Evolutionary conservation across 2,113 vertebrate species (phyloP), one percentile per base, ranked within the genome.

Genomic region (Gallinago media): DNA sequence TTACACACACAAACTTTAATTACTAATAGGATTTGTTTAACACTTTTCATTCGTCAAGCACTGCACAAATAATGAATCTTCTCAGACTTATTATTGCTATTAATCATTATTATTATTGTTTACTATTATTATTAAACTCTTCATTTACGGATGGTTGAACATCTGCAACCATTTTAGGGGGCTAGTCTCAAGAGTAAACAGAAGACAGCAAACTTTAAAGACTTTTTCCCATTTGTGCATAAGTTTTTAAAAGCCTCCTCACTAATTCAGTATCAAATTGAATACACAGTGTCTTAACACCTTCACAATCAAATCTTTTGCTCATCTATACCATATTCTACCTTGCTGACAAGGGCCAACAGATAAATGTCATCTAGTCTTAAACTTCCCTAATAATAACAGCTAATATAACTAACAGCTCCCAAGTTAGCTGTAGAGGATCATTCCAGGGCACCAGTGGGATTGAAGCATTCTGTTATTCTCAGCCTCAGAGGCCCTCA

Each of bases 91-190:
- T 44, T 92, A 75, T 44, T 88, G 68, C 32, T 54, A 63, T 75
- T 94, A 58, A 66, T 76, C 73, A 76, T 79, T 72, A 40, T 88
- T 88, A 52, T 67, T 76, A 36, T 27, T 94, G 42, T 75, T 87
- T 81, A 78, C n/a, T 88, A 38, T n/a, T 89, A 36, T 72, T 92
- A 61, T 29, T 84, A 87, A 95, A 81, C 23, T 67, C 55, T 89
- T 92, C 58, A 76, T 83, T 93, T 87, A 96, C 74, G 92, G 71
- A 92, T 88, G 85, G 58, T 73, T 12, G 63, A 83, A 91, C 89
- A 92, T 85, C 91, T 91, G 88, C 82, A 91, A 89, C 49, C 54
- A 66, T 89, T 94, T 82, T 79, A 91, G n/a, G 32, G 62, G 50
- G 32, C 74, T 79, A 29, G 77, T 78, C 73, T 89, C 62, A 73